These are phyloP conservation scores for Rhingia rostrata DNA, from an alignment of 2,888 invertebrate species.

Conservation along the genomic window DNA sequence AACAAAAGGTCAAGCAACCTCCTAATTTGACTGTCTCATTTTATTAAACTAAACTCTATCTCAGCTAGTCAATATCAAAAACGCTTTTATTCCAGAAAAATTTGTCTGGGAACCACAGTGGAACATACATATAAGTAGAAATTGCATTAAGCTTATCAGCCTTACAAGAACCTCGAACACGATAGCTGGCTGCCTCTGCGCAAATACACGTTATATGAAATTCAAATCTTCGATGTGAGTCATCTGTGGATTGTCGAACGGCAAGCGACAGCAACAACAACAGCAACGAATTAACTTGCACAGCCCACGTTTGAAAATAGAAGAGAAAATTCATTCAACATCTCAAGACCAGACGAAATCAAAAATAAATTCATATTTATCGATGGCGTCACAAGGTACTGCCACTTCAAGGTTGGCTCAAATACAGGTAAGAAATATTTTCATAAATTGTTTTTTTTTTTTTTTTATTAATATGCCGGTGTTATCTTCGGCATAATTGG, in stretches of 20 bases:
- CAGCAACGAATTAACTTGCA: constrained; percentile 26
- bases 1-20: constrained; percentile 18
- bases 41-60: constrained; percentile 7
- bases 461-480: not conserved
- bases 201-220: constrained; percentile 37
- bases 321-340: constrained; percentile 48
- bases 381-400: constrained; percentile 82
- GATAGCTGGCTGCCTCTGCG: constrained; percentile 21
- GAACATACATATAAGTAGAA: not conserved
- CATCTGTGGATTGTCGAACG: constrained; percentile 34
- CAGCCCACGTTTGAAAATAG: constrained; percentile 52
- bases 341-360: constrained; percentile 49
- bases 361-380: constrained; percentile 75
- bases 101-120: constrained; percentile 10
- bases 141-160: constrained; percentile 52
- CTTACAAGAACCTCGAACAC: constrained; percentile 24
- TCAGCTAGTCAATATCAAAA: constrained; percentile 18
- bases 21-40: constrained; percentile 24
- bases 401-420: constrained; percentile 82
- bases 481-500: not conserved
- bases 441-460: constrained; percentile 42
- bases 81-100: constrained; percentile 45
- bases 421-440: constrained; percentile 82
- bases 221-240: constrained; percentile 55
- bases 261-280: constrained; percentile 8